phyloP scores from a whole-genome alignment of 2,113 vertebrate genomes.

The Haliaeetus leucogaster region DNA sequence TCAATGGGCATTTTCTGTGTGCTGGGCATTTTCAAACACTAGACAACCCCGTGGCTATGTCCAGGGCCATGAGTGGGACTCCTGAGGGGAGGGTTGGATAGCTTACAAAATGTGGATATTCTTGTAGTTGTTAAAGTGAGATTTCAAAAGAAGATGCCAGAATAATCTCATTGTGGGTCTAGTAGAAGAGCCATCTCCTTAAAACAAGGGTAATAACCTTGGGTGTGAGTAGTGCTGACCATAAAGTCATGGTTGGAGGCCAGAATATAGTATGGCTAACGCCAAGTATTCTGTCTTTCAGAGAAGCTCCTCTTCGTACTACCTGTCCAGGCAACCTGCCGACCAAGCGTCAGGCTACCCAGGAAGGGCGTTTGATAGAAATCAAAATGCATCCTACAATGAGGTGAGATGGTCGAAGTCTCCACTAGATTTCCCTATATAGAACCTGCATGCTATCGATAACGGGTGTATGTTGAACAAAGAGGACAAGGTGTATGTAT shows the following conservation, averaged over 20 bases:
- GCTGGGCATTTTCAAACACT: background rate
- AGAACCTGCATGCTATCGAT: background rate
- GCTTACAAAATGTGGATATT: background rate
- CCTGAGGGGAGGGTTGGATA: background rate
- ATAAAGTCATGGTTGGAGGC: background rate
- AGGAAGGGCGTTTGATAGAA: background rate
- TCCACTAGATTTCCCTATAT: fast-evolving
- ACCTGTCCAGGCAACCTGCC: background rate
- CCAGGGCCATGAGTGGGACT: background rate
- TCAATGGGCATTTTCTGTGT: background rate
- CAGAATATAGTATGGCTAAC: background rate
- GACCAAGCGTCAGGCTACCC: background rate
- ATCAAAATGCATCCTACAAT: background rate
- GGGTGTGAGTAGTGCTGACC: background rate
- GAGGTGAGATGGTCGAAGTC: slow-evolving; percentile 19
- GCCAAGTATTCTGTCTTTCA: background rate
- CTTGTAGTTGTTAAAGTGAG: background rate
- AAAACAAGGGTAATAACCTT: background rate
- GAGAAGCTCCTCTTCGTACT: background rate
- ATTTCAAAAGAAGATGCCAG: background rate
- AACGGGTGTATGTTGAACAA: background rate
- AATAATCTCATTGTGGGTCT: background rate
- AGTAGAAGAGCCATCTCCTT: background rate
- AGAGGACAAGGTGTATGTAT: background rate
- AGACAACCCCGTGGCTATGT: fast-evolving